Evolutionary conservation across 2,113 vertebrate species (phyloP).

Genomic region (Bubo blakistoni): DNA sequence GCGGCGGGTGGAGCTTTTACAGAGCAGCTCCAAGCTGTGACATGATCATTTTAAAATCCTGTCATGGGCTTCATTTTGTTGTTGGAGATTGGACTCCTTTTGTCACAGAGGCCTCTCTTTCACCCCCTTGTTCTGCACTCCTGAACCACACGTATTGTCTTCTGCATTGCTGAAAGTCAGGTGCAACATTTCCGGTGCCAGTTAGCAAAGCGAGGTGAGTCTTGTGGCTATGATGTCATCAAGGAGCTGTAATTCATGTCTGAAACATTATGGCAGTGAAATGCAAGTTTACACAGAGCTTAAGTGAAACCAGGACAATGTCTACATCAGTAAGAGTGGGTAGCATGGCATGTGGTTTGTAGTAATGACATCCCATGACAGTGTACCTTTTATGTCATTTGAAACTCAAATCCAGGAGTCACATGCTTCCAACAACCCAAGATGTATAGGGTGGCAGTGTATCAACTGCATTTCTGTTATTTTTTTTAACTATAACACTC

Average conservation of each 20-base stretch:
- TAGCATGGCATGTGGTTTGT: background rate
- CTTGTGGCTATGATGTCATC: background rate
- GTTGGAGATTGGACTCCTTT: background rate
- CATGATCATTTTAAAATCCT: background rate
- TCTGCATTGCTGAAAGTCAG: background rate
- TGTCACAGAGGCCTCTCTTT: background rate
- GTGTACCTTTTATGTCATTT: background rate
- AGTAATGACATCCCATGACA: background rate
- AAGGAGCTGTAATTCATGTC: background rate
- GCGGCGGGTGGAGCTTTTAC: background rate
- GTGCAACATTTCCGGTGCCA: background rate
- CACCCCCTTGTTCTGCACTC: background rate
- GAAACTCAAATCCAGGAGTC: background rate
- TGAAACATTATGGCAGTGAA: background rate
- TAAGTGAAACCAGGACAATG: background rate
- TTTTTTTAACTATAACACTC: background rate
- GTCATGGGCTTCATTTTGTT: background rate
- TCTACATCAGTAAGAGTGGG: background rate
- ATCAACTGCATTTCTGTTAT: background rate
- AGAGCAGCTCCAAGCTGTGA: background rate
- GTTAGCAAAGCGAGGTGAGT: background rate
- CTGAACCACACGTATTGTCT: rapidly evolving
- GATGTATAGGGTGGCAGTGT: background rate
- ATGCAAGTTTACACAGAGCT: background rate
- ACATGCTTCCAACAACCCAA: background rate